Base-by-base conservation (phyloP, 2,797 vertebrate genomes). In the Anabas testudineus region DNA sequence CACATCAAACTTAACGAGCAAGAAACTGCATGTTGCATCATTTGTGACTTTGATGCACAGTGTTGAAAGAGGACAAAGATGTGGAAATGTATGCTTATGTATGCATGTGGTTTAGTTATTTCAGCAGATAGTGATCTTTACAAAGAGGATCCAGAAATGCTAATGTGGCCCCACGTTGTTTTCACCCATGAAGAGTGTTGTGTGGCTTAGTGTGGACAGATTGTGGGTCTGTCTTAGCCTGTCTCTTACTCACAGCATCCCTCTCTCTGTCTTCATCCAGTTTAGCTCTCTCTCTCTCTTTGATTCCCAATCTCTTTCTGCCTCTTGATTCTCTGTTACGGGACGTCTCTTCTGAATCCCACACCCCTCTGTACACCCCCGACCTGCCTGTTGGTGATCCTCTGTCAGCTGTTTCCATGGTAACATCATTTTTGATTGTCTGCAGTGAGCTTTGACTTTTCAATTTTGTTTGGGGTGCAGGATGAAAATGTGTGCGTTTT, bases 361-460 rank as follows among this genome's bases (percentile, higher is more conserved):
- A 26, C 66, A 24, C 60, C 62, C 57, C 43, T 43, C 37, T 47
- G 2, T 22, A 37, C 73, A 21, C 55, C 49, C 62, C 49, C 61
- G 10, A 62, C 71, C 39, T 14, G 37, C 74, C 67, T 56, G 47
- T 59, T 42, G 79, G 72, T 43, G 43, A 71, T 71, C 71, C 64
- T 78, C 67, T 74, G 57, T 76, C 34, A 61, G 70, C 82, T 89
- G 90, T 92, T 91, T 74, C 91, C 84, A 91, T 89, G 88, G 90
- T 79, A 89, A 91, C 88, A 37, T 81, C 79, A 72, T 76, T 81
- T 80, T 78, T 74, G 69, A 80, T 79, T 80, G 85, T 80, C 85
- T 86, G 75, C 79, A 53, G 78, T 43, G 65, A 83, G 70, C 67
- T 77, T 70, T 62, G 81, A 67, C 72, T 84, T 43, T 72, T 68